Evolutionary conservation across 2,888 invertebrate species (phyloP), one percentile per base, ranked within the genome.

Genomic region (Drosophila paracracens): DNA sequence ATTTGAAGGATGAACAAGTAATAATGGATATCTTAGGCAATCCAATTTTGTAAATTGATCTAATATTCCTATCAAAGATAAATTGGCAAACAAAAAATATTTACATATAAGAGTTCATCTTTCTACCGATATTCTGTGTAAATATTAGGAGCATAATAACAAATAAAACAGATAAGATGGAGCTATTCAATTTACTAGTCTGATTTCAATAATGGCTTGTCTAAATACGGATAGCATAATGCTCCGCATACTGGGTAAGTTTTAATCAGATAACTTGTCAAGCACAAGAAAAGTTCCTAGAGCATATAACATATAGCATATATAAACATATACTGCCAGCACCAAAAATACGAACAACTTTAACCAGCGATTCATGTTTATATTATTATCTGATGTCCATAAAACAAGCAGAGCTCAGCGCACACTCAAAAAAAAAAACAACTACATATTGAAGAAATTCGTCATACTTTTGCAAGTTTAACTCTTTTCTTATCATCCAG

Each of bases 321-420:
- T 21, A 21, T 21, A 21, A 43, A 21, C 6, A 21, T 13, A 13
- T 21, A 13, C 2, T 21, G 21, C 13, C 7, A 21, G 21, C 21
- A 13, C 13, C 21, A 21, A 21, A 21, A 46, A 46, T 43, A 2
- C 21, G 13, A 21, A 16, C 13, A 46, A 21, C 4, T 7, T 16
- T 13, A 13, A 7, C 7, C 3, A 16, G 46, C 46, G 13, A 46
- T 21, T 21, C 13, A 16, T 46, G 7, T 13, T 46, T 46, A 16
- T 46, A 21, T 46, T 21, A 16, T 46, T 46, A 21, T 46, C 21
- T 7, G 13, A 7, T 13, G 13, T 21, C 46, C 13, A 7, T 63
- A 64, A 31, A 36, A 46, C 48, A 46, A 36, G 7, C 40, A 29
- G 10, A 40, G 46, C 59, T 52, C 21, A 53, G 52, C 46, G 16